A percentile compares a stretch with the other conserved stretches of the same genome.
These are phyloP conservation scores for Trichopoda pennipes DNA, from an alignment of 2,888 invertebrate species.

Conservation along the genomic window DNA sequence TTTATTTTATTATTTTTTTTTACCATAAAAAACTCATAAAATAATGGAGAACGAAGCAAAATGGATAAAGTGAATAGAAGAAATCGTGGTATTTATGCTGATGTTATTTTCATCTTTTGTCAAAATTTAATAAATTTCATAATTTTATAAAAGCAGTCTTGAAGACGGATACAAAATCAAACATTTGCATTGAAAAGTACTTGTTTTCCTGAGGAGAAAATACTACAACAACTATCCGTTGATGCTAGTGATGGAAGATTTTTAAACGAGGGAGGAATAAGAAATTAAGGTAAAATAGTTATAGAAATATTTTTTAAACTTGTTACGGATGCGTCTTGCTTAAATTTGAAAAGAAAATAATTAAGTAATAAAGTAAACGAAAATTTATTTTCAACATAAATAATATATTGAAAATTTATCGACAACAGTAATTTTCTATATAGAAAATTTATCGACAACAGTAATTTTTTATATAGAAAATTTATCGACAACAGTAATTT, in stretches of 20 bases:
- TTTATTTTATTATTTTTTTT: conserved; percentile 36
- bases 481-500: too few relatives aligned
- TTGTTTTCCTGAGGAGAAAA: neutral
- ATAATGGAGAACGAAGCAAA: neutral
- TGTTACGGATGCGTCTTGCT: too few relatives aligned
- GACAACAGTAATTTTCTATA: too few relatives aligned
- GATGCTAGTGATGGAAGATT: neutral
- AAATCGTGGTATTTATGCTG: conserved; percentile 50
- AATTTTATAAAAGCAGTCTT: conserved; percentile 8
- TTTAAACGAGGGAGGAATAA: neutral
- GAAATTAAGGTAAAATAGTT: neutral
- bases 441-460: too few relatives aligned
- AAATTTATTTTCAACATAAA: too few relatives aligned
- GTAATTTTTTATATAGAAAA: too few relatives aligned
- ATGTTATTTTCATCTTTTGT: conserved; percentile 45
- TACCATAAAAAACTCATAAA: conserved; percentile 11
- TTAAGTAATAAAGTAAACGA: too few relatives aligned
- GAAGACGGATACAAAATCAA: conserved; percentile 14
- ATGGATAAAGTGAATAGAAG: conserved; percentile 10
- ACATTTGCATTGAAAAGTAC: conserved; percentile 20
- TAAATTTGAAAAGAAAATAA: too few relatives aligned
- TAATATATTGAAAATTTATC: too few relatives aligned
- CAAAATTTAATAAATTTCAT: conserved; percentile 30
- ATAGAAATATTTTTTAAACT: too few relatives aligned
- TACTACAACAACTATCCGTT: conserved; percentile 13